Conservation (phyloP, 2,113 vertebrate species). For the Sinocyclocheilus rhinocerous region DNA sequence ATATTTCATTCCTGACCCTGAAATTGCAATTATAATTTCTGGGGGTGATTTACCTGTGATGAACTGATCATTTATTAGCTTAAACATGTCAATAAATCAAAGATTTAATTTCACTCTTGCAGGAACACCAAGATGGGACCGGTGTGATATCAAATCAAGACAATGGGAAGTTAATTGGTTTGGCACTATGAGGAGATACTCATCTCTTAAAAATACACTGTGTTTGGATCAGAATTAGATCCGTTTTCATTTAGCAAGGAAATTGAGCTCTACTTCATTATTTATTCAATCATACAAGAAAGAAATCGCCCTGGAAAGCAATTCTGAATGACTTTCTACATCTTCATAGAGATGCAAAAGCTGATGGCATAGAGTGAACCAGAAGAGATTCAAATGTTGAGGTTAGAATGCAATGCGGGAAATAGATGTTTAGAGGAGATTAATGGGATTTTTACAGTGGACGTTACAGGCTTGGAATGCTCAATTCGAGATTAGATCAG, state of each 20-base stretch:
- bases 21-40: constrained; percentile 59
- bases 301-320: background rate
- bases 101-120: constrained; percentile 26
- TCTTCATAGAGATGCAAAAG: background rate
- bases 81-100: constrained; percentile 48
- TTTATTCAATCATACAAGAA: background rate
- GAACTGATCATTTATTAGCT: constrained; percentile 43
- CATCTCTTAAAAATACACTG: constrained; percentile 11
- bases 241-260: constrained; percentile 11
- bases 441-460: constrained; percentile 32
- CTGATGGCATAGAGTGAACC: background rate
- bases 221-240: too few species aligned
- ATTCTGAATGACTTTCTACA: background rate
- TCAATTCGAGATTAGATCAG: constrained; percentile 26
- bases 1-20: constrained; percentile 39
- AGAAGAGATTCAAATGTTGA: background rate
- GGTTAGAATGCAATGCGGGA: background rate
- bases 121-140: constrained; percentile 5
- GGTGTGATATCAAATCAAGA: constrained; percentile 18
- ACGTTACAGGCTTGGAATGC: constrained; percentile 39
- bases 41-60: constrained; percentile 26
- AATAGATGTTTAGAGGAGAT: constrained; percentile 28
- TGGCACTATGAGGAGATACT: background rate
- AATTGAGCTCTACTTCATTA: background rate
- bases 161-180: constrained; percentile 28